A percentile compares a stretch with the other conserved stretches of the same genome.
phyloP scores from a whole-genome alignment of 2,888 invertebrate species.

The Cybosia mesomella region DNA sequence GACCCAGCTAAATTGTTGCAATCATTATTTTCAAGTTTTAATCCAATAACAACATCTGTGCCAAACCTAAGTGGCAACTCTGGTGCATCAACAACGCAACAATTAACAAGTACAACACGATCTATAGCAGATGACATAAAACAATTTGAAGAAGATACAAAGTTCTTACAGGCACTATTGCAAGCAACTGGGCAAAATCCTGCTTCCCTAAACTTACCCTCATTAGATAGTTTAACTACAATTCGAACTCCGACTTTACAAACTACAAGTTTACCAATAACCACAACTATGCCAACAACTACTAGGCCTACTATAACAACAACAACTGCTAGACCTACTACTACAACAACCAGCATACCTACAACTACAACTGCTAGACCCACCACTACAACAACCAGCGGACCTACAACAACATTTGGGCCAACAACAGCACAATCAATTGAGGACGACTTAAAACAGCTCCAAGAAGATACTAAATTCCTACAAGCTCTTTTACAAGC shows the following conservation, averaged over 20 bases:
- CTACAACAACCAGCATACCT: conserved; percentile 54
- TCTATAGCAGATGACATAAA: conserved; percentile 80
- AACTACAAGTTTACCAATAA: conserved; percentile 47
- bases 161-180: conserved; percentile 77
- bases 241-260: conserved; percentile 52
- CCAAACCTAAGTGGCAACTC: conserved; percentile 54
- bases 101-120: conserved; percentile 69
- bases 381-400: conserved; percentile 50
- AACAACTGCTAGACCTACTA: conserved; percentile 50
- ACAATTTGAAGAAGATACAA: conserved; percentile 82
- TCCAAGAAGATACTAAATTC: conserved; percentile 78
- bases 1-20: conserved; percentile 71
- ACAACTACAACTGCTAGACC: conserved; percentile 52
- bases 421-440: conserved; percentile 63
- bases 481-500: conserved; percentile 80
- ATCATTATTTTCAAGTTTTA: conserved; percentile 69
- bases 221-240: conserved; percentile 63
- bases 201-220: conserved; percentile 73
- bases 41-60: conserved; percentile 53
- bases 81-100: conserved; percentile 51
- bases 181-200: conserved; percentile 80
- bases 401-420: conserved; percentile 48
- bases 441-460: conserved; percentile 72
- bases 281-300: conserved; percentile 49
- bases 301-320: conserved; percentile 52